Base-by-base conservation (phyloP, 2,888 invertebrate genomes). In the Spisula subtruncata region DNA sequence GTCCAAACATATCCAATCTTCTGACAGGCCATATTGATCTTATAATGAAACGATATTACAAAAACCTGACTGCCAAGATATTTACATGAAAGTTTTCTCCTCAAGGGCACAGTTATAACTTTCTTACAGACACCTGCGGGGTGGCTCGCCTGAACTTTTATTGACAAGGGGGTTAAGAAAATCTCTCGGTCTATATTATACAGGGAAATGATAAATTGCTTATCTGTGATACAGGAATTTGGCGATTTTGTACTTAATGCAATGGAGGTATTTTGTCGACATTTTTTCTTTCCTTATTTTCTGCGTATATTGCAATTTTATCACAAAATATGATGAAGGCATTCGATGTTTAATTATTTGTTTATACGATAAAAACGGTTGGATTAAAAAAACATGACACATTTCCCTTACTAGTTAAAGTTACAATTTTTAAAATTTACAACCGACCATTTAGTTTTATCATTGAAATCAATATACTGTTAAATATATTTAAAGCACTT, bases 61-160 rank as follows among this genome's bases (percentile, higher is more conserved):
- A 90, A 88, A 88, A 46, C 91, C 88, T 91, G 85, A 86, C 91
- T 81, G 87, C 91, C 79, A n/a, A 91, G 83, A 60, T 91, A 91
- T 91, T 89, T 91, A 91, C 89, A 91, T 86, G 88, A 86, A 91
- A 89, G 88, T 89, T 90, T 86, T 88, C 88, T 83, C 81, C 88
- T 89, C 84, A 82, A 87, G 83, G 83, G 71, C 87, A 46, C 86
- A 88, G 91, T 88, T 84, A 91, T 91, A 88, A 91, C 91, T 91
- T 91, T 90, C 91, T 56, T 81, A 46, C 60, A 86, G 86, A 91
- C 91, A 91, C 91, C 91, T 91, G 91, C 75, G 83, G 86, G 82
- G 82, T 85, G 88, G 84, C 88, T 88, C 81, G 75, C 29, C 32
- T 90, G 91, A 89, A 86, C 89, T 75, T 75, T 82, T 88, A 88